These are phyloP conservation scores for Laodelphax striatellus DNA, from an alignment of 1,140 invertebrate genomes.

Conservation along the genomic window DNA sequence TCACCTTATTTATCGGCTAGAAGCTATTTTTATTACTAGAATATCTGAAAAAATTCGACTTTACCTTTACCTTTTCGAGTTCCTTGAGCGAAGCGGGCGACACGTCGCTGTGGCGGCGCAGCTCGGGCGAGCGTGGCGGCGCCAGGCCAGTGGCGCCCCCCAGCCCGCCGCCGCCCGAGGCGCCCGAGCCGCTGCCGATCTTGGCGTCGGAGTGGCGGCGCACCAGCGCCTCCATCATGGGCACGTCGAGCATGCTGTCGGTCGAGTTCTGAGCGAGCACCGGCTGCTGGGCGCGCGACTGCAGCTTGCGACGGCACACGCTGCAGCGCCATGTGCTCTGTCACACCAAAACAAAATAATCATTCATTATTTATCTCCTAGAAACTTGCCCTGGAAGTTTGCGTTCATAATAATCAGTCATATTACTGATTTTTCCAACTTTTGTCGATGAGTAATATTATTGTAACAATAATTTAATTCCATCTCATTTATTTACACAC, in stretches of 20 bases:
- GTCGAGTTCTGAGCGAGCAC: slow-evolving; percentile 58
- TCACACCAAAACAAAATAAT: neutral
- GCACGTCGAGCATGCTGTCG: slow-evolving; percentile 65
- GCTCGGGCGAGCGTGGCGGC: slow-evolving; percentile 63
- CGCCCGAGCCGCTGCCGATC: slow-evolving; percentile 42
- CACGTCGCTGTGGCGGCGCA: slow-evolving; percentile 67
- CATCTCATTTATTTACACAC: no score
- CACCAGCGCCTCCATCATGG: slow-evolving; percentile 57
- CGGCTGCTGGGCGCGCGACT: slow-evolving; percentile 48
- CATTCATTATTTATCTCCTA: neutral
- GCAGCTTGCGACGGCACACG: slow-evolving; percentile 65
- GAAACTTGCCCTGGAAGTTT: no score
- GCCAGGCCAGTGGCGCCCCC: slow-evolving; percentile 37
- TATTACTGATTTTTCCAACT: no score
- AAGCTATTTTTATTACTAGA: no score
- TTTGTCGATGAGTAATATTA: no score
- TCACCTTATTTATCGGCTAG: no score
- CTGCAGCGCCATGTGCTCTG: slow-evolving; percentile 68
- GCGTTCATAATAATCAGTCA: no score
- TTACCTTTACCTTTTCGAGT: slow-evolving; percentile 75
- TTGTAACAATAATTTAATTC: no score
- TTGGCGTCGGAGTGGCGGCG: slow-evolving; percentile 67
- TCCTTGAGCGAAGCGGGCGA: slow-evolving; percentile 73
- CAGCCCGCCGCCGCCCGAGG: slow-evolving; percentile 29
- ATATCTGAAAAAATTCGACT: no score